Base-by-base conservation (phyloP, 2,888 invertebrate genomes). In the Spodoptera littoralis region DNA sequence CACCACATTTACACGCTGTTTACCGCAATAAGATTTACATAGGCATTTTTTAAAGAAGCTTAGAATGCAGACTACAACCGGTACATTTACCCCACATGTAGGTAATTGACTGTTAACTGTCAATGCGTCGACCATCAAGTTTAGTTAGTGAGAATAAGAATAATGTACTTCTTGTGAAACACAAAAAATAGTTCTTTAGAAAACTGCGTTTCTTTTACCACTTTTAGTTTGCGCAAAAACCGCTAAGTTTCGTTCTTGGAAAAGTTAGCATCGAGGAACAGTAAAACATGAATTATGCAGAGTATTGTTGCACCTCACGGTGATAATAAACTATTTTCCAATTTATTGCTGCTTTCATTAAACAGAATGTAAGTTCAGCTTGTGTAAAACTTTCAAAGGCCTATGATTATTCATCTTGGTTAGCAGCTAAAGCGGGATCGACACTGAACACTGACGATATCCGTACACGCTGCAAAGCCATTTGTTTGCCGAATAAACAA, bases 21-120 rank as follows among this genome's bases (percentile, higher is more conserved):
- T 57, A 64, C 68, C 52, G 65, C 71, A 65, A 70, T 67, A 74
- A 56, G 66, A 80, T 80, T 82, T 80, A 77, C 82, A 82, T 80
- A 73, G 65, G 67, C 47, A 80, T 77, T 77, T 77, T 78, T 71
- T 73, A 77, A 69, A 65, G 59, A 63, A 63, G 52, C 52, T 64
- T 74, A 54, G 58, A 70, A 76, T 79, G 65, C 79, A 51, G 56
- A 52, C 51, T 47, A 53, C 60, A 74, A 77, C 65, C 70, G 66
- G 75, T 70, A 66, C 74, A 58, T 57, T 66, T 77, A 73, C 70
- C 75, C 60, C 47, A 61, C 66, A 62, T 66, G 60, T 48, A 57
- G 56, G 58, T 67, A 66, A 77, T 79, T 68, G 70, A 70, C 60
- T 77, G 63, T 60, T 79, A 61, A 73, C 75, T 80, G 78, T 70